Evolutionary conservation across 2,113 vertebrate genomes (phyloP).

Genomic region (Gobiocypris rarus): DNA sequence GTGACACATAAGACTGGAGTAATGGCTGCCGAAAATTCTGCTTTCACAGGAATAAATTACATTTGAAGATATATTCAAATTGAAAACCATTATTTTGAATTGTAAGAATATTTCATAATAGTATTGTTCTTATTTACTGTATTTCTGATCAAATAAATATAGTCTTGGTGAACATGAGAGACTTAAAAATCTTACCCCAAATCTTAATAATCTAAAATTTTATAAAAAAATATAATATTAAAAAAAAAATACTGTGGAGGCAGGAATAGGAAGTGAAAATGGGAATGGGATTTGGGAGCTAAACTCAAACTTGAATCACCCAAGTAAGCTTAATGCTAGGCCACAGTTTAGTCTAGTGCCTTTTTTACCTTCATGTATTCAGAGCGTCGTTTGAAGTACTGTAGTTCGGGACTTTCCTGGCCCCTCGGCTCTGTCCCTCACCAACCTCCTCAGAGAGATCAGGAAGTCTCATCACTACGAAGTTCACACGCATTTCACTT

Average conservation of each 20-base stretch:
- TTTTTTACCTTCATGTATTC: conserved; percentile 82
- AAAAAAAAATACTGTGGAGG: too few relatives aligned
- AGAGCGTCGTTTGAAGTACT: conserved; percentile 80
- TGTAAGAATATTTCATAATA: neutral
- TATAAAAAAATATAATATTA: too few relatives aligned
- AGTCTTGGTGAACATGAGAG: too few relatives aligned
- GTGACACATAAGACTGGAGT: neutral
- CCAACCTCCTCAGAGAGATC: conserved; percentile 79
- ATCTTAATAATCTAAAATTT: too few relatives aligned
- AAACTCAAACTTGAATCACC: neutral
- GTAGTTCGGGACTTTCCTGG: conserved; percentile 74
- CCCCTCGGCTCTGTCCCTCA: conserved; percentile 74
- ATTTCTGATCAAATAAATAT: neutral
- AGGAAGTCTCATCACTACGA: conserved; percentile 83
- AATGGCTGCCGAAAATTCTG: conserved; percentile 3
- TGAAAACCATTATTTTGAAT: too few relatives aligned
- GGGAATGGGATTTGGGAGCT: neutral
- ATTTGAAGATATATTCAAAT: too few relatives aligned
- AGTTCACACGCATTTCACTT: conserved; percentile 88
- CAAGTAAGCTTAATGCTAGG: neutral
- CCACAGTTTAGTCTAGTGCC: conserved; percentile 25
- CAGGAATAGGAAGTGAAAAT: too few relatives aligned
- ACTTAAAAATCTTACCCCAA: too few relatives aligned
- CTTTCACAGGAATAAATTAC: too few relatives aligned
- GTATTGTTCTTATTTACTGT: neutral